Percentiles rank a stretch among this genome's conserved stretches.
phyloP scores from a whole-genome alignment of 92 coral and sea anemone species.

The Diadumene lineata region DNA sequence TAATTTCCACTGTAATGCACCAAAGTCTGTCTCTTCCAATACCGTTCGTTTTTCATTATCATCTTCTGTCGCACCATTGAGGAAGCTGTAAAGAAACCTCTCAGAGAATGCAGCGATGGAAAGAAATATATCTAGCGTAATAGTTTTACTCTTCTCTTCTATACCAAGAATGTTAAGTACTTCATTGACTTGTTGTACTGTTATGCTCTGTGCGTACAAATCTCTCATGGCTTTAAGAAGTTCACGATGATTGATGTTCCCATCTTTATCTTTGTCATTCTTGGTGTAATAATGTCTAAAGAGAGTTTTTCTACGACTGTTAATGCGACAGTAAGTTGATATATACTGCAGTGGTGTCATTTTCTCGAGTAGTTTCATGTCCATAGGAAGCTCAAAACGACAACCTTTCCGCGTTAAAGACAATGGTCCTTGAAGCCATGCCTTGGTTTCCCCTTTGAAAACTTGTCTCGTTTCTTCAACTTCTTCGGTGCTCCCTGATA shows the following conservation, averaged over 20 bases:
- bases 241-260: slow-evolving; percentile 72
- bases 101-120: slow-evolving; percentile 95
- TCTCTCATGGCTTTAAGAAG: slow-evolving; percentile 81
- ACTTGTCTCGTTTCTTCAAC: slow-evolving; percentile 46
- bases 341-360: slow-evolving; percentile 84
- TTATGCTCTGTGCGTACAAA: slow-evolving; percentile 80
- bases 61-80: slow-evolving; percentile 53
- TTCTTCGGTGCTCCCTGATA: slow-evolving; percentile 53
- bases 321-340: slow-evolving; percentile 78
- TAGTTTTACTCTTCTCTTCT: slow-evolving; percentile 53
- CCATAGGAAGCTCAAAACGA: slow-evolving; percentile 97
- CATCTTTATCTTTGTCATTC: slow-evolving; percentile 91
- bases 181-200: slow-evolving; percentile 64
- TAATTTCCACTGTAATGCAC: slow-evolving; percentile 86
- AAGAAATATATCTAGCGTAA: slow-evolving; percentile 63
- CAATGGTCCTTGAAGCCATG: slow-evolving; percentile 93
- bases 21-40: slow-evolving; percentile 93
- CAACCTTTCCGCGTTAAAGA: slow-evolving; percentile 88
- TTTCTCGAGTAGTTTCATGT: slow-evolving; percentile 72
- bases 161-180: slow-evolving; percentile 71
- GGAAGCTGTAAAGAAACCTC: slow-evolving; percentile 72
- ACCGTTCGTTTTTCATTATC: slow-evolving; percentile 60
- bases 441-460: slow-evolving; percentile 41
- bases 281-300: slow-evolving; percentile 85
- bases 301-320: slow-evolving; percentile 73